Percentiles rank a stretch among this genome's conserved stretches.
Evolutionary conservation across 2,113 vertebrate genomes (phyloP).

Genomic region (Mustela lutreola): DNA sequence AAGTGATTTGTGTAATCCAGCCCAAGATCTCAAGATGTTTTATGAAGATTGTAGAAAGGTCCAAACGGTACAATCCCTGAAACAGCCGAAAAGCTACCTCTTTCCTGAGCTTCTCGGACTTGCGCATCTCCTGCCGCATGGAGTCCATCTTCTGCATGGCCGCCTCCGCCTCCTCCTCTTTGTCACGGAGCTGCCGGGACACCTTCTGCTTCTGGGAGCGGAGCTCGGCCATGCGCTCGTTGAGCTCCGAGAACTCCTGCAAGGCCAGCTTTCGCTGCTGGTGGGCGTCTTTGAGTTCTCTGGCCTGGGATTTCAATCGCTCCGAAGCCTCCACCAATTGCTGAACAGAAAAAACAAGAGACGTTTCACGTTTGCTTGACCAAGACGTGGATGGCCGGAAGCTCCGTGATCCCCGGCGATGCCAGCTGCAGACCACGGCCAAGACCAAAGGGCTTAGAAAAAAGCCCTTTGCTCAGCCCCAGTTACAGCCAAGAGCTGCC

Average conservation of each 20-base stretch:
- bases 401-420: neutral
- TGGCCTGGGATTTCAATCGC: constrained; percentile 93
- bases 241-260: constrained; percentile 96
- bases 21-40: rapidly evolving
- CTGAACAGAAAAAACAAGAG: constrained; percentile 83
- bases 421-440: neutral
- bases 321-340: constrained; percentile 95
- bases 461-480: neutral
- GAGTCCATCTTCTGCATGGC: constrained; percentile 93
- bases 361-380: neutral
- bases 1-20: rapidly evolving
- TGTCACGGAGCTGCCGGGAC: constrained; percentile 95
- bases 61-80: neutral
- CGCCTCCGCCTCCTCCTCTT: constrained; percentile 95
- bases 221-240: constrained; percentile 94
- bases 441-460: neutral
- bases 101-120: constrained; percentile 94
- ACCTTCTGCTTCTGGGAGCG: constrained; percentile 95
- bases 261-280: constrained; percentile 95
- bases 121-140: constrained; percentile 94
- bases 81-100: constrained; percentile 88
- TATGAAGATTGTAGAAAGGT: neutral
- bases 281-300: constrained; percentile 96
- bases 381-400: neutral
- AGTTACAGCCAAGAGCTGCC: neutral